phyloP scores from a whole-genome alignment of 2,888 invertebrate genomes.

The Orchestes rusci region DNA sequence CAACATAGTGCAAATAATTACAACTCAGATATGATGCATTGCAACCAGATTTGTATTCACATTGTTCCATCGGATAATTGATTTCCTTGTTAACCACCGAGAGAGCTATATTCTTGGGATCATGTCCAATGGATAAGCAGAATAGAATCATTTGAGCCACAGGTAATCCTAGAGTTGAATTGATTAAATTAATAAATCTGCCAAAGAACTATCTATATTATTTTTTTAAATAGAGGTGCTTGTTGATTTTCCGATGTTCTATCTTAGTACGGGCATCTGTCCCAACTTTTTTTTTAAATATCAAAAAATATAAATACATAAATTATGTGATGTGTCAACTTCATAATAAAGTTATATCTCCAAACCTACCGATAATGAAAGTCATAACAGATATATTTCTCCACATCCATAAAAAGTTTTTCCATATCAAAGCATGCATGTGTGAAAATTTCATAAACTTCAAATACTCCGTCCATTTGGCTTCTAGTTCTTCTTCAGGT shows the following conservation, averaged over 20 bases:
- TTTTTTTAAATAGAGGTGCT: too few relatives aligned
- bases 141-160: slow-evolving; percentile 78
- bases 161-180: slow-evolving; percentile 53
- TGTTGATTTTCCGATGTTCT: too few relatives aligned
- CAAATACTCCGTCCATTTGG: slow-evolving; percentile 47
- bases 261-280: too few relatives aligned
- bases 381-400: slow-evolving; percentile 75
- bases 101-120: slow-evolving; percentile 67
- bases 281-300: too few relatives aligned
- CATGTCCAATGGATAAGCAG: slow-evolving; percentile 83
- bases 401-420: slow-evolving; percentile 81
- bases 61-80: slow-evolving; percentile 34
- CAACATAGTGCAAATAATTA: slow-evolving; percentile 64
- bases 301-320: too few relatives aligned
- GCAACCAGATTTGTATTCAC: slow-evolving; percentile 34
- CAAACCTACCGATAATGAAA: slow-evolving; percentile 62
- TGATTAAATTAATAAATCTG: too few relatives aligned
- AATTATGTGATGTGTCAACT: too few relatives aligned
- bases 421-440: slow-evolving; percentile 80
- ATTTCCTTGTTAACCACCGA: slow-evolving; percentile 79
- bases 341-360: too few relatives aligned
- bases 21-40: slow-evolving; percentile 59
- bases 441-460: slow-evolving; percentile 62
- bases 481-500: slow-evolving; percentile 55
- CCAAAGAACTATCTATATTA: too few relatives aligned